phyloP scores from a whole-genome alignment of 1,140 invertebrate species.

The Scaptomyza graminum region DNA sequence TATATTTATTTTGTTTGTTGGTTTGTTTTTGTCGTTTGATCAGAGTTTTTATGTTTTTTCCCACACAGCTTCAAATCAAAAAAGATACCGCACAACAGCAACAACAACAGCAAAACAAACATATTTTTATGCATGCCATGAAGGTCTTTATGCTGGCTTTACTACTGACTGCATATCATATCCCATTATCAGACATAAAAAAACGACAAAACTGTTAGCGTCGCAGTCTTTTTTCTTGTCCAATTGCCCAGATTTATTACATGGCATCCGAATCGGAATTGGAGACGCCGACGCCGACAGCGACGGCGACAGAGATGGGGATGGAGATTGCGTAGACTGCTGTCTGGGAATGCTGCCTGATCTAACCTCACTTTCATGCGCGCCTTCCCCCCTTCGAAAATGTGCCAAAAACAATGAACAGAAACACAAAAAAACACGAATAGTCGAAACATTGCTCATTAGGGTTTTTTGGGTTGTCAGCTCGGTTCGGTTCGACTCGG shows the following conservation, averaged over 20 bases:
- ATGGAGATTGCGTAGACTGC: constrained; percentile 7
- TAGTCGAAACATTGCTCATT: constrained; percentile 66
- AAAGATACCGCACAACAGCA: constrained; percentile 4
- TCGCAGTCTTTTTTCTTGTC: constrained; percentile 1
- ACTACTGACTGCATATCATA: constrained; percentile 26
- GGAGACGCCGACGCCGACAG: constrained; percentile 7
- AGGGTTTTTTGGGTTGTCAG: constrained; percentile 59
- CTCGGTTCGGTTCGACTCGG: constrained; percentile 18
- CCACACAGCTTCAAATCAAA: constrained; percentile 52
- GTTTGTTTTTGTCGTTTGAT: neutral
- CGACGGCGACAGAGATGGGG: constrained; percentile 5
- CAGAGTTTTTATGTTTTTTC: constrained; percentile 16
- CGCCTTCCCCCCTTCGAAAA: constrained; percentile 10
- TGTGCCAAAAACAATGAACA: constrained; percentile 35
- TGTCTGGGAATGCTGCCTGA: constrained; percentile 37
- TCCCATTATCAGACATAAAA: constrained; percentile 47
- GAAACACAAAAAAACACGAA: neutral
- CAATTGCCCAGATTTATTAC: constrained; percentile 75
- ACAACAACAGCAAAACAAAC: no score
- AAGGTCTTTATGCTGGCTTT: neutral
- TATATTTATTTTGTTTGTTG: neutral
- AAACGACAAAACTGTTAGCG: constrained; percentile 29
- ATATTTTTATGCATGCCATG: constrained; percentile 5
- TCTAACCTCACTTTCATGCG: constrained; percentile 2
- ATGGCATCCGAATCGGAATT: constrained; percentile 13